Percentiles rank a stretch among this genome's conserved stretches.
These are phyloP conservation scores for Molothrus aeneus DNA, from an alignment of 2,797 vertebrate species.

Conservation along the genomic window DNA sequence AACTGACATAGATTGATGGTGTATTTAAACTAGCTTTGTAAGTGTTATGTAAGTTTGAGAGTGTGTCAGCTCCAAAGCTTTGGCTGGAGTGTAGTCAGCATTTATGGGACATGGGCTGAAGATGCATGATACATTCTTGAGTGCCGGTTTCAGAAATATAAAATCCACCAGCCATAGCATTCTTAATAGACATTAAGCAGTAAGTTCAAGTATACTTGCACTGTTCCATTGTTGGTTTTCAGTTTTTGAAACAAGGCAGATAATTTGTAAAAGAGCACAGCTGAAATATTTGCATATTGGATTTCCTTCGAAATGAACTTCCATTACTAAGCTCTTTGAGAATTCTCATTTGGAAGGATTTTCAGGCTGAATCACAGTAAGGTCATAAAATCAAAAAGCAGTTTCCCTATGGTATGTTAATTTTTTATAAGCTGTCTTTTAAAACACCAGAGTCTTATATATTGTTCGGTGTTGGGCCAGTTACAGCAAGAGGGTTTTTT, in stretches of 20 bases:
- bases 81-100: constrained; percentile 70
- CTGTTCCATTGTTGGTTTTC: constrained; percentile 81
- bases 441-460: background rate
- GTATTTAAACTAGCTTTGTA: constrained; percentile 74
- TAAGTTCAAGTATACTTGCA: constrained; percentile 79
- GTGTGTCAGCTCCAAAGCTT: constrained; percentile 28
- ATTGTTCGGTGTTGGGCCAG: background rate
- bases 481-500: background rate
- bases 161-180: constrained; percentile 65
- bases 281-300: constrained; percentile 75
- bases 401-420: background rate
- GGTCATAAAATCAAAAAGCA: constrained; percentile 20
- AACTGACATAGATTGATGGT: constrained; percentile 64
- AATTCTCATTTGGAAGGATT: constrained; percentile 59
- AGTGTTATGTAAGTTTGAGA: constrained; percentile 69
- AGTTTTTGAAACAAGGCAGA: constrained; percentile 77
- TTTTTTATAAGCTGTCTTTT: constrained; percentile 46
- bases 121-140: constrained; percentile 61
- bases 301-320: constrained; percentile 71
- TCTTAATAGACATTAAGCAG: constrained; percentile 73
- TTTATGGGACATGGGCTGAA: constrained; percentile 40
- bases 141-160: constrained; percentile 76
- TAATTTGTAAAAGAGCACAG: constrained; percentile 68
- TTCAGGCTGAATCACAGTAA: constrained; percentile 49
- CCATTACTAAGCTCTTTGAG: constrained; percentile 65